These are phyloP conservation scores for Calypte anna DNA, from an alignment of 2,113 vertebrate species.

Conservation along the genomic window DNA sequence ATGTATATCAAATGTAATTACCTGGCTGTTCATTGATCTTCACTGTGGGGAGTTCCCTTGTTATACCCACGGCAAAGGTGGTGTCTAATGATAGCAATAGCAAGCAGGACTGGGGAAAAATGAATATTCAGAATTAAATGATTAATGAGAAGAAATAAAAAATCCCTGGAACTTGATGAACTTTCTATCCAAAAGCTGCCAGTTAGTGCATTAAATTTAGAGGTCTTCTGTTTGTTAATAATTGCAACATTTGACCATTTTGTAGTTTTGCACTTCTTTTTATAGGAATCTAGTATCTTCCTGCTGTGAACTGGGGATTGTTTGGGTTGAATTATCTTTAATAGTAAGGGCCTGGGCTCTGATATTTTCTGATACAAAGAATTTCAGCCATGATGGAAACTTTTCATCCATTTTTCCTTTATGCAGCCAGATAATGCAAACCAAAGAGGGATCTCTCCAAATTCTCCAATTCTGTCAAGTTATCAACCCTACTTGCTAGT, in stretches of 20 bases:
- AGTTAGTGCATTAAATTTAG: background rate
- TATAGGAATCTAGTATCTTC: background rate
- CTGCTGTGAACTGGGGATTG: background rate
- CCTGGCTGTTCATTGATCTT: conserved; percentile 25
- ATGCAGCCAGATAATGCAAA: conserved; percentile 13
- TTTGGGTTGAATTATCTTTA: conserved; percentile 7
- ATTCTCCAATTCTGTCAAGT: background rate
- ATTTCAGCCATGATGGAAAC: conserved; percentile 27
- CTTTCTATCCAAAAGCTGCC: background rate
- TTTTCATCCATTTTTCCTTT: background rate
- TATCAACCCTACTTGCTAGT: background rate
- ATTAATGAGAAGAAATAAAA: background rate
- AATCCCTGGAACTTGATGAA: background rate
- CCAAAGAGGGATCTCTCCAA: background rate
- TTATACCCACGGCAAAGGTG: conserved; percentile 18
- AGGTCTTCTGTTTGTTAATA: background rate
- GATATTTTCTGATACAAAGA: background rate
- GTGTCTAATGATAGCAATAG: background rate
- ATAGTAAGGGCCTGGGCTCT: background rate
- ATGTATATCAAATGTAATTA: conserved; percentile 29
- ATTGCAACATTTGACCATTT: background rate
- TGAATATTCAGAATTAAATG: background rate
- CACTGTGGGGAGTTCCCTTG: conserved; percentile 26
- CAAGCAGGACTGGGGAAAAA: background rate
- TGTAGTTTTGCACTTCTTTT: background rate